Conservation (phyloP, 2,113 vertebrate species). For the Clarias batrachus region DNA sequence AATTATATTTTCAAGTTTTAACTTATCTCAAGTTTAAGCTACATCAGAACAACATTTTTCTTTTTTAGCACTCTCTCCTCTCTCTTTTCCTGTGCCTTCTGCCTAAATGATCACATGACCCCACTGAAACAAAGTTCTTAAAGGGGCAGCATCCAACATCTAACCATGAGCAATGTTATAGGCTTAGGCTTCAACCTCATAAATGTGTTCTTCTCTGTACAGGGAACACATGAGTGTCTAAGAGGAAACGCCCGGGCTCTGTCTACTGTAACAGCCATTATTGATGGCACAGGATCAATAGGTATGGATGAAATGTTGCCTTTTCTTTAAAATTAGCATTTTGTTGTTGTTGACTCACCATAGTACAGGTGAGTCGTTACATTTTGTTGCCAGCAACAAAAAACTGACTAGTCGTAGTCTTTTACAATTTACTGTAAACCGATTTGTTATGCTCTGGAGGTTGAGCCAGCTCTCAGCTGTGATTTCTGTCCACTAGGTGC, state of each 20-base stretch:
- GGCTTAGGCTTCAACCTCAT: neutral
- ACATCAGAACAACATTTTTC: no score
- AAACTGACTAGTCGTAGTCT: neutral
- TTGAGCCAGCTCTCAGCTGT: neutral
- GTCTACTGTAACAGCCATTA: conserved; percentile 94
- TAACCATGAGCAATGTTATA: neutral
- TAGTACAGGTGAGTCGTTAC: neutral
- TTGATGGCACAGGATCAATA: conserved; percentile 91
- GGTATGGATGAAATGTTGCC: conserved; percentile 69
- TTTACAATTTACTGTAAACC: conserved; percentile 21
- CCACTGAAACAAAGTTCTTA: no score
- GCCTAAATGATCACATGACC: no score
- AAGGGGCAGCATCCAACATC: no score
- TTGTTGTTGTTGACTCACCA: neutral
- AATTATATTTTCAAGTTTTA: no score
- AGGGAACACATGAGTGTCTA: conserved; percentile 93
- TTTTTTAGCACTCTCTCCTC: no score
- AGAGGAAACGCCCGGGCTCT: conserved; percentile 90
- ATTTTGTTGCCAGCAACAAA: conserved; percentile 10
- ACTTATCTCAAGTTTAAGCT: no score
- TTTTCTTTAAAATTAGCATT: neutral
- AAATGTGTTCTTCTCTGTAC: conserved; percentile 11
- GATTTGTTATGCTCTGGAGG: neutral
- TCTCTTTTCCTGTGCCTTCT: no score
- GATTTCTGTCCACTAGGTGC: conserved; percentile 74